Base-by-base conservation (phyloP, 1,140 invertebrate species). In the Armadillidium nasatum region DNA sequence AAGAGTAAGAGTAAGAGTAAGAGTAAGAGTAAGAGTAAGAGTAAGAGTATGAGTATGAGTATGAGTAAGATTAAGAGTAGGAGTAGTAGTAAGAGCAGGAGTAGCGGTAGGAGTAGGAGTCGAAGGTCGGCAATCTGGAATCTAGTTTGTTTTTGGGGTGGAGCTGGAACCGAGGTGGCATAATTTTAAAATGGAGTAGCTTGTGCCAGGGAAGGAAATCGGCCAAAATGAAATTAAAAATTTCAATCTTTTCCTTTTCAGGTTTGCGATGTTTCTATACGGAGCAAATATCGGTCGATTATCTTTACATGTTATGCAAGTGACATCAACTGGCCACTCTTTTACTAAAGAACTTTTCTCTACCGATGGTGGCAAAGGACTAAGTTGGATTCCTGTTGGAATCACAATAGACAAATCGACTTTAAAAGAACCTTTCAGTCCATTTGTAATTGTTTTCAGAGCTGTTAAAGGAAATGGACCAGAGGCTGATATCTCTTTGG, bases 401-500 rank as follows among this genome's bases (percentile, higher is more conserved):
- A 72, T 80, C 10, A 68, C 76, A 0, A 44, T 80, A 11, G 72
- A 44, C 0, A 15, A 44, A 7, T 71, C 71, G 22, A 68, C 76
- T 22, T 19, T 80, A n/a, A 74, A 13, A 10, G 79, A 78, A 15
- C 74, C 75, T 11, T 6, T 21, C 9, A 22, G 11, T 22, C 77
- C 79, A 4, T 60, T 80, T 6, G 76, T 80, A 19, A 74, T 80
- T 43, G 75, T 74, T 19, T 13, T 60, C 50, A 60, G 79, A 22
- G 76, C 79, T 6, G 54, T 45, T 0, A 73, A 76, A 19, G 79
- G 79, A 0, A 43, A 67, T 7, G 79, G 79, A 3, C 54, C 72
- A 0, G 79, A 80, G 72, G 79, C 69, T 0, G 79, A 80, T 74
- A 80, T 80, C 19, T 76, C 79, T 9, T 74, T 80, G 0, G 79